phyloP scores from a whole-genome alignment of 2,113 vertebrate genomes.

The Erinaceus europaeus region DNA sequence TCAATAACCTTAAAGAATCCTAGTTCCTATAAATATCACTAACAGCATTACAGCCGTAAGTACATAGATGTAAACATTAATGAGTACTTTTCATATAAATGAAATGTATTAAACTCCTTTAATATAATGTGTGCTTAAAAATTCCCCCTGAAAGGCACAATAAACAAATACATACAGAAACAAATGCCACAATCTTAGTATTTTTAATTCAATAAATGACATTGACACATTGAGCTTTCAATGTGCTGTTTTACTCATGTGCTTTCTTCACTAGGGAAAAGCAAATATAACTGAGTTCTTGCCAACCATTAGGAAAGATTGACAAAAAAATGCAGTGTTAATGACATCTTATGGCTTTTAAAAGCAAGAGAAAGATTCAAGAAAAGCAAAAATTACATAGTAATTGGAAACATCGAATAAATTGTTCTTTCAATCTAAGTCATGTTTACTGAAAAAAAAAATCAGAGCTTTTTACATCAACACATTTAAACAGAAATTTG shows the following conservation, averaged over 20 bases:
- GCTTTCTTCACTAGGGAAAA: slow-evolving; percentile 38
- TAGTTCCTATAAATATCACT: slow-evolving; percentile 30
- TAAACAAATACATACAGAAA: slow-evolving; percentile 38
- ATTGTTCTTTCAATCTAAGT: slow-evolving; percentile 67
- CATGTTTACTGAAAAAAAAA: slow-evolving; percentile 79
- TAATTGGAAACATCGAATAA: slow-evolving; percentile 59
- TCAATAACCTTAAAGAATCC: slow-evolving; percentile 17
- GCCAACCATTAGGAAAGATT: slow-evolving; percentile 67
- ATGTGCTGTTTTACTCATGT: slow-evolving; percentile 38
- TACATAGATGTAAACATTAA: slow-evolving; percentile 39
- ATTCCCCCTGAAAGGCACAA: slow-evolving; percentile 2
- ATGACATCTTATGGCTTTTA: slow-evolving; percentile 79
- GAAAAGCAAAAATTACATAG: slow-evolving; percentile 63
- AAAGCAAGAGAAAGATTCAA: slow-evolving; percentile 71
- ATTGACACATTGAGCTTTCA: slow-evolving; percentile 33
- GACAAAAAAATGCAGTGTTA: slow-evolving; percentile 78
- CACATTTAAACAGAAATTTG: slow-evolving; percentile 64
- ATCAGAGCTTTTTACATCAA: slow-evolving; percentile 69
- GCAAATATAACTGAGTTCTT: slow-evolving; percentile 69
- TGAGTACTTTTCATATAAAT: slow-evolving; percentile 36
- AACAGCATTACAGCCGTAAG: slow-evolving; percentile 38
- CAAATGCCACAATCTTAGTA: slow-evolving; percentile 19
- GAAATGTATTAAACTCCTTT: slow-evolving; percentile 48
- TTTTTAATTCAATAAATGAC: slow-evolving; percentile 49
- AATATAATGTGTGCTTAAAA: slow-evolving; percentile 34